Evolutionary conservation across 2,888 invertebrate genomes (phyloP), one percentile per base, ranked within the genome.

Genomic region (Lasioglossum malachurum): DNA sequence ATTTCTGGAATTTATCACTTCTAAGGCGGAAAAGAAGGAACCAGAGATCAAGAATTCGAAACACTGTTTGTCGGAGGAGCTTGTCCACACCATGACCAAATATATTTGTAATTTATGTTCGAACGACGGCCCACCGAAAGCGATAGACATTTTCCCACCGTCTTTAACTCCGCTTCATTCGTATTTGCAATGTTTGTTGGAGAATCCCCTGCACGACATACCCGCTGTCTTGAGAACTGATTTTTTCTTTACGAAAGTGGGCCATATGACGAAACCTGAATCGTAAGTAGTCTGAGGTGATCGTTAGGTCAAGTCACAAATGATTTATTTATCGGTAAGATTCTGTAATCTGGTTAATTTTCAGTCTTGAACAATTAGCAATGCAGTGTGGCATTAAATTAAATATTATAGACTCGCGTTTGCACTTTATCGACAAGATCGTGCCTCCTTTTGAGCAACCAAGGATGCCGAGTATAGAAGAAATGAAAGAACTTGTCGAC

Each of bases 131-230:
- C 77, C 89, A 12, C 27, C 89, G 23, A 88, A 90, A 44, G 86
- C 92, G 8, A 81, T 86, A n/a, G 89, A 91, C 14, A 49, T 88
- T 38, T 95, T 95, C 88, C 38, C 90, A 38, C 92, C 95, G 10
- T 94, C 95, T 5, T 76, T 94, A 10, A 95, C 94, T 14, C 94
- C 95, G 4, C 89, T 93, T 74, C 82, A 92, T 77, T 93, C 94
- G 16, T 94, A 95, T 77, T 88, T 94, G 64, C 89, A 93, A 84
- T 89, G 93, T 77, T 78, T 95, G 38, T 64, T 93, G 60, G 81
- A 92, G 14, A 74, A 94, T 89, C 89, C 92, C 4, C 78, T 89
- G 0, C 88, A 90, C 23, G 91, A 93, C 73, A 53, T 94, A 23
- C 94, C 95, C 10, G 84, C 77, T 64, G 86, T 93, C 80, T 84